Evolutionary conservation across 2,888 invertebrate species (phyloP).

Genomic region (Rutpela maculata): DNA sequence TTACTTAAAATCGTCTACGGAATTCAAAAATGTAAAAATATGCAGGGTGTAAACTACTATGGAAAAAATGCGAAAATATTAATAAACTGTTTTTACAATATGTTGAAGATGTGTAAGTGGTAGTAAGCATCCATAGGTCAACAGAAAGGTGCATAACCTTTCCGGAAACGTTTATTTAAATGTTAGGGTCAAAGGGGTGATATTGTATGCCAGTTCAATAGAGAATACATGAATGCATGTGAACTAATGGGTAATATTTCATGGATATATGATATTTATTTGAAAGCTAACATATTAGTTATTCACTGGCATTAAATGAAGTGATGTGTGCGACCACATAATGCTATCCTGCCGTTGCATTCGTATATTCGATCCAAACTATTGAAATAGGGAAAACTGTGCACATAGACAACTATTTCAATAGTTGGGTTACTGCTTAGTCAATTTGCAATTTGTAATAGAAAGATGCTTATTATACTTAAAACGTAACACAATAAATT

Average conservation of each 20-base stretch:
- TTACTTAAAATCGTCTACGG: no score
- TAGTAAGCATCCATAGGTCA: background rate
- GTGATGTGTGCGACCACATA: background rate
- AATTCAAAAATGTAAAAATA: no score
- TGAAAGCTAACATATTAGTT: background rate
- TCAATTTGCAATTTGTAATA: no score
- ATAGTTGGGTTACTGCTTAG: no score
- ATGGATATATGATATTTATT: background rate
- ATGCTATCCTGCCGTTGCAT: background rate
- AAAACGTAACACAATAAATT: no score
- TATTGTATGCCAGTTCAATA: background rate
- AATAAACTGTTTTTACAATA: no score
- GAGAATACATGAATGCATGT: background rate
- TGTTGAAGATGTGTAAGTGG: no score
- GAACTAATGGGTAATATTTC: background rate
- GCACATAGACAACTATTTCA: no score
- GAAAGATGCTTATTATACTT: no score
- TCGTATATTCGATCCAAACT: background rate
- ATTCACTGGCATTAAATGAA: background rate
- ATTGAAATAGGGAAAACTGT: no score
- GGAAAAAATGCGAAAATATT: no score
- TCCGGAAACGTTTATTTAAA: background rate
- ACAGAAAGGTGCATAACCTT: background rate
- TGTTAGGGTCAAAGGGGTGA: background rate
- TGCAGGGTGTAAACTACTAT: no score